Base-by-base conservation (phyloP, 92 coral and sea anemone species). In the Epizoanthus rinbou region DNA sequence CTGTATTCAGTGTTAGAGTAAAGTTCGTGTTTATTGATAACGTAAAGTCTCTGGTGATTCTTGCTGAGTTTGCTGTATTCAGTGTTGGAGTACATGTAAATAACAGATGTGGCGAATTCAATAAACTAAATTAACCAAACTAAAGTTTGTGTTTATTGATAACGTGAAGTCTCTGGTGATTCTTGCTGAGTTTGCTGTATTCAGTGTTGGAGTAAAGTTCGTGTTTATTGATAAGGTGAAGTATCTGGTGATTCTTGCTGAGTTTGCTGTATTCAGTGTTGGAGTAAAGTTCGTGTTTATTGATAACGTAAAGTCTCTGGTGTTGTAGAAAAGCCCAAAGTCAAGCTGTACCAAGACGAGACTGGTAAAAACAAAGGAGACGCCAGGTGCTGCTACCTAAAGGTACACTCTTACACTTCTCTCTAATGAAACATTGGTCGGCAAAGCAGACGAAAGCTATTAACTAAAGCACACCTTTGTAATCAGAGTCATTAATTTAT, bases 341-440 rank as follows among this genome's bases (percentile, higher is more conserved):
- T 95, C 67, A 95, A 95, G 86, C 86, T 95, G 37, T 95, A 95
- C 74, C 86, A 88, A 83, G 98, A 95, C 84, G 62, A 90, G 35
- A 88, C 87, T 47, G 98, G 98, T 1, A 86, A 86, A 19, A 85
- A 87, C 1, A 95, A 95, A 81, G 98, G 98, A 23, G 98, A 95
- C 74, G 98, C 91, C 0, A 83, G 98, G 68, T 95, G 98, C 64
- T 95, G 98, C 33, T 95, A 89, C 87, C 90, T 95, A 18, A 95
- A 95, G 90, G 98, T 22, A 5, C 7, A 37, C 28, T 41, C 16
- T n/a, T 28, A 31, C 19, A 28, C 3, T 8, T 28, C 6, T 37
- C 43, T 37, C 43, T 37, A 37, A 37, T 37, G 31, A 37, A 37
- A 37, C 2, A 37, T 3, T 37, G 43, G 43, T 37, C 43, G 5